These are phyloP conservation scores for Drosophila infuscata DNA, from an alignment of 2,888 invertebrate genomes.

Conservation along the genomic window DNA sequence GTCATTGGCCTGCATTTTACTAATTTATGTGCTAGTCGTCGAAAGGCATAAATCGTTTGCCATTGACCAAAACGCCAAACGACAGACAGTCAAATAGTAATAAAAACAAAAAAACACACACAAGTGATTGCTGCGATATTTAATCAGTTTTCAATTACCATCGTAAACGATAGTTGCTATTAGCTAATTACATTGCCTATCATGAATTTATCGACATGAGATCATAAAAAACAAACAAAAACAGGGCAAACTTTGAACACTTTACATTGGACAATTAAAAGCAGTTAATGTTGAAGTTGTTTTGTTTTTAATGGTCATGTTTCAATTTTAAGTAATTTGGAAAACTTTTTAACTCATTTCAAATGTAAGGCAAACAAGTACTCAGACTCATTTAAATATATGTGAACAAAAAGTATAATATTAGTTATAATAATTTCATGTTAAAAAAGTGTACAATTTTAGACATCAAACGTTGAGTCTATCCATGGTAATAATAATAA, in stretches of 20 bases:
- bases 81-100: slow-evolving; percentile 2
- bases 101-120: slow-evolving; percentile 11
- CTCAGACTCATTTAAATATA: background rate
- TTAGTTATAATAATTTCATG: too few relatives aligned
- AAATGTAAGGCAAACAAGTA: background rate
- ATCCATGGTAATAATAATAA: background rate
- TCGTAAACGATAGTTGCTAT: slow-evolving; percentile 39
- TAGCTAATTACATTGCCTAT: slow-evolving; percentile 37
- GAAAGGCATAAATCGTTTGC: slow-evolving; percentile 10
- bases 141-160: slow-evolving; percentile 52
- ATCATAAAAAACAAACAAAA: slow-evolving; percentile 23
- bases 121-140: slow-evolving; percentile 41
- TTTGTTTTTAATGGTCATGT: background rate
- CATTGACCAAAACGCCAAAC: slow-evolving; percentile 16
- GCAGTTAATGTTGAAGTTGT: background rate
- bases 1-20: slow-evolving; percentile 52
- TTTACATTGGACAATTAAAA: slow-evolving; percentile 11
- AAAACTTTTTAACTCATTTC: background rate
- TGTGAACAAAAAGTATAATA: background rate
- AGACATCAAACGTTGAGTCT: background rate
- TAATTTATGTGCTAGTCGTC: slow-evolving; percentile 9
- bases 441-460: background rate
- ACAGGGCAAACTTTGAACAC: slow-evolving; percentile 1
- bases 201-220: slow-evolving; percentile 21
- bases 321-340: background rate